A percentile compares a stretch with the other conserved stretches of the same genome.
Evolutionary conservation across 2,888 invertebrate species (phyloP).

Genomic region (Pollenia amentaria): DNA sequence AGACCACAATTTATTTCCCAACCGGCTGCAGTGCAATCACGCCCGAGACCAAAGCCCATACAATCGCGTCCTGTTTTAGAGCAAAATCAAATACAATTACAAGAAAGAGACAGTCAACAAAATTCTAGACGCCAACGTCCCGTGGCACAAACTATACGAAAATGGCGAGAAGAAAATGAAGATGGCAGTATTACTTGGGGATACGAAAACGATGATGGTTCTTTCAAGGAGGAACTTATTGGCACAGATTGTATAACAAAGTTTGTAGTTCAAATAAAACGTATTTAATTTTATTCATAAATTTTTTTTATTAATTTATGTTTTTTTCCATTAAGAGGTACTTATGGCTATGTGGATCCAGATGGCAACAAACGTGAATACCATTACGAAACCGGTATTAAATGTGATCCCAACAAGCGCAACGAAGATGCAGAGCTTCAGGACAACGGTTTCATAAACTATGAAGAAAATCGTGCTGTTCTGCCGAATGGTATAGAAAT

Average conservation of each 20-base stretch:
- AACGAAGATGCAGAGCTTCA: conserved; percentile 85
- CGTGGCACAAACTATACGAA: conserved; percentile 89
- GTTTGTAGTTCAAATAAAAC: conserved; percentile 77
- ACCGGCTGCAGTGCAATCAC: conserved; percentile 80
- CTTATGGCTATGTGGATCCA: conserved; percentile 93
- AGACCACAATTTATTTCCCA: conserved; percentile 80
- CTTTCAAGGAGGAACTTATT: conserved; percentile 93
- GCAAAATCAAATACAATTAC: conserved; percentile 77
- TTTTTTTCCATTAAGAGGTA: conserved; percentile 86
- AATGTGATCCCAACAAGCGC: conserved; percentile 85
- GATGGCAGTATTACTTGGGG: conserved; percentile 94
- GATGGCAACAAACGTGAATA: conserved; percentile 93
- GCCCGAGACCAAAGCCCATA: conserved; percentile 81
- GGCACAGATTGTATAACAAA: conserved; percentile 90
- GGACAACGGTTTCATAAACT: conserved; percentile 89
- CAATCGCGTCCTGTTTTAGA: conserved; percentile 82
- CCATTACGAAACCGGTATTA: conserved; percentile 92
- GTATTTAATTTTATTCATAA: not conserved
- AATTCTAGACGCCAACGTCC: conserved; percentile 86
- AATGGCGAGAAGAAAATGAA: conserved; percentile 91
- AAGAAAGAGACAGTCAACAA: conserved; percentile 80
- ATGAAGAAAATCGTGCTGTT: conserved; percentile 90
- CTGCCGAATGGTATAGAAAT: conserved; percentile 90
- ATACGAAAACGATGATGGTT: conserved; percentile 94
- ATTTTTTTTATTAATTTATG: not conserved